Evolutionary conservation across 1,140 invertebrate genomes (phyloP).

Genomic region (Yoshiicerus persimilis): DNA sequence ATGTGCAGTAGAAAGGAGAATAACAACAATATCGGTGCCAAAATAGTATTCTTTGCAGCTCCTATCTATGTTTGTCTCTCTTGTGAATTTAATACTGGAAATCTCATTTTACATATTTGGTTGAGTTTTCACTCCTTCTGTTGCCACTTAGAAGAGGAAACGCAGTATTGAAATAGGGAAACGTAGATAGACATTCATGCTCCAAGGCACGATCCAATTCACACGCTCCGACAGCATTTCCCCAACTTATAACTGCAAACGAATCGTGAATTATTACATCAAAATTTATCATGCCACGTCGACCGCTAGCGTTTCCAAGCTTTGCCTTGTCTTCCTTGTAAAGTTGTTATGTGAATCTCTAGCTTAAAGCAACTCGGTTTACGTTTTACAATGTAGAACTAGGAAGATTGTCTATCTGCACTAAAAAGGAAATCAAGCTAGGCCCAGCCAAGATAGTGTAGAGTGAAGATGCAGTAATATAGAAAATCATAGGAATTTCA

Average conservation of each 20-base stretch:
- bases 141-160: neutral
- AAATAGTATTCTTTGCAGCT: neutral
- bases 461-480: neutral
- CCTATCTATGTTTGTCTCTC: neutral
- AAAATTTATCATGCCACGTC: slow-evolving; percentile 25
- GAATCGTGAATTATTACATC: slow-evolving; percentile 33
- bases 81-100: neutral
- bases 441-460: neutral
- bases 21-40: too few relatives aligned
- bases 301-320: neutral
- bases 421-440: neutral
- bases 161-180: neutral
- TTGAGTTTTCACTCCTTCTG: slow-evolving; percentile 2
- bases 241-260: slow-evolving; percentile 23
- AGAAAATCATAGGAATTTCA: neutral
- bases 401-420: neutral
- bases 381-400: neutral
- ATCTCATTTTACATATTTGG: neutral
- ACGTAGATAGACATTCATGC: neutral
- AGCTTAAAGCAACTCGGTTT: neutral
- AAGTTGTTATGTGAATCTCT: neutral
- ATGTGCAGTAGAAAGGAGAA: too few relatives aligned
- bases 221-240: slow-evolving; percentile 24
- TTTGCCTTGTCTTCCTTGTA: neutral
- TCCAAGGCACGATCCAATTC: slow-evolving; percentile 24